Percentiles rank a stretch among this genome's conserved stretches.
Evolutionary conservation across 2,113 vertebrate genomes (phyloP).

Genomic region (Ginglymostoma cirratum): DNA sequence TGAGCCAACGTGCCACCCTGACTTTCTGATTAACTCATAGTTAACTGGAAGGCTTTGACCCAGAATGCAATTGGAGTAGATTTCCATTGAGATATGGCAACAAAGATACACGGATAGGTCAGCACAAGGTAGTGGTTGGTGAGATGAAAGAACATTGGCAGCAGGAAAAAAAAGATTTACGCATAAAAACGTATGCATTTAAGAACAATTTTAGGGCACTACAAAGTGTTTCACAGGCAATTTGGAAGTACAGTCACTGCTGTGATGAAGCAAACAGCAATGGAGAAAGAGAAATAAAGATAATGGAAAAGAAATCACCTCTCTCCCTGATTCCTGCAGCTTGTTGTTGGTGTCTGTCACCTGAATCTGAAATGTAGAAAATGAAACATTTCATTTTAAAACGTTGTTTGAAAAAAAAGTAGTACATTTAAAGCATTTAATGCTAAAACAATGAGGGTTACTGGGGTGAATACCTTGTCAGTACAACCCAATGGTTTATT

Average conservation of each 20-base stretch:
- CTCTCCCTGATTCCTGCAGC: slow-evolving; percentile 80
- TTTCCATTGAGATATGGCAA: neutral
- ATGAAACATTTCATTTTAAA: neutral
- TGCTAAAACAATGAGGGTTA: neutral
- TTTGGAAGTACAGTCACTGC: neutral
- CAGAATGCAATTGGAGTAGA: neutral
- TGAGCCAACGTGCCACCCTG: too few relatives aligned
- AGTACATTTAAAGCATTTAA: neutral
- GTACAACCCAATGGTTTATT: neutral
- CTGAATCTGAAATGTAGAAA: slow-evolving; percentile 67
- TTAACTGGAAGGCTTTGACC: neutral
- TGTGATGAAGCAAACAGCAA: neutral
- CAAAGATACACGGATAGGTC: neutral
- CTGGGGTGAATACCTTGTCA: neutral
- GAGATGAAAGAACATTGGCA: neutral
- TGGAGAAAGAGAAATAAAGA: neutral
- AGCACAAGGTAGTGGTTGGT: neutral
- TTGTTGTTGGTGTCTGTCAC: slow-evolving; percentile 85
- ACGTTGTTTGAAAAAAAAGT: neutral
- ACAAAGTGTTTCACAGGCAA: neutral
- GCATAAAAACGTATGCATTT: neutral
- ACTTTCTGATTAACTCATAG: neutral
- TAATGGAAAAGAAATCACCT: slow-evolving; percentile 53
- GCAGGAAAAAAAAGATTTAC: neutral
- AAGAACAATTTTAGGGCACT: too few relatives aligned